Evolutionary conservation across 2,888 invertebrate genomes (phyloP), one percentile per base, ranked within the genome.

Genomic region (Sesamia inferens): DNA sequence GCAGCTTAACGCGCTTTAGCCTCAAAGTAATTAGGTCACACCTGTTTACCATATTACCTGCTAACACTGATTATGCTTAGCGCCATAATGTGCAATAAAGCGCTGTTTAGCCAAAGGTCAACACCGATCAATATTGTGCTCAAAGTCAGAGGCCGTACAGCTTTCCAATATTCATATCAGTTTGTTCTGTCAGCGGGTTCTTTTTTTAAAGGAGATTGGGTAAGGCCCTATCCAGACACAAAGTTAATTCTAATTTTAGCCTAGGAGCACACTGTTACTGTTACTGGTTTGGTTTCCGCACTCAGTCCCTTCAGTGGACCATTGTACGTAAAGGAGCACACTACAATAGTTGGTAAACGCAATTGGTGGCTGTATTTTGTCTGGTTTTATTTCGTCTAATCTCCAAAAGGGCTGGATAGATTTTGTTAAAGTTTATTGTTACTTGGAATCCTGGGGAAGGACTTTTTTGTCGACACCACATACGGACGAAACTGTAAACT

Each of bases 31-130:
- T 78, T 73, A 51, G 79, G 67, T 55, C 79, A 54, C 63, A 77
- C 62, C 72, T 78, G 78, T 67, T 78, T 78, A 73, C 63, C 77
- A 73, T 78, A 73, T 64, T 68, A 78, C 64, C 65, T 59, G 67
- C 73, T 57, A 73, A 78, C 31, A 68, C 58, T 68, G 55, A 73
- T 78, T 78, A 54, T 64, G 73, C 59, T 64, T 58, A 78, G 67
- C 22, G 13, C 55, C 59, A 42, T 61, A 54, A 48, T 48, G 62
- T 55, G 24, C 22, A 13, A 68, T 78, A 78, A 78, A 72, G 76
- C 67, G 67, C 58, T 78, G 13, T 77, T 78, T 64, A 73, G 79
- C 42, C 19, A 31, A 55, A 78, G 73, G 77, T 68, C 73, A 73
- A 58, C 48, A 58, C 22, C 59, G 54, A 64, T 66, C 24, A 47